Evolutionary conservation across 2,113 vertebrate species (phyloP).

Genomic region (Columba janthina): DNA sequence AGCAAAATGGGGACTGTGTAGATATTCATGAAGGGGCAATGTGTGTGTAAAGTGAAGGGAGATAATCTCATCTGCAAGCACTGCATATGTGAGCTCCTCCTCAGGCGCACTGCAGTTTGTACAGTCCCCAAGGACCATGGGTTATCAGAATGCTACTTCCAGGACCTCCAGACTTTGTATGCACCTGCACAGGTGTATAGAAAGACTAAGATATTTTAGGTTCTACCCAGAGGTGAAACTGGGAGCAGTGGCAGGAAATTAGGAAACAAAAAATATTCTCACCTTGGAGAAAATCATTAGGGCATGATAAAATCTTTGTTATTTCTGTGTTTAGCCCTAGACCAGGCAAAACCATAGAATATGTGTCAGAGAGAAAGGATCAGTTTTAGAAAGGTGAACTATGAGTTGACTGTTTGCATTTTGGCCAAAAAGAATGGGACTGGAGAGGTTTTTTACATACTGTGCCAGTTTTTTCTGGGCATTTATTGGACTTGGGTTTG

Average conservation of each 20-base stretch:
- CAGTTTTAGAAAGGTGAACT: neutral
- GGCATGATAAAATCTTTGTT: neutral
- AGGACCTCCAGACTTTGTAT: neutral
- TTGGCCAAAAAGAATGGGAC: neutral
- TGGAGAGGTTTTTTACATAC: neutral
- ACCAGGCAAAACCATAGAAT: neutral
- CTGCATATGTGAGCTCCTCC: neutral
- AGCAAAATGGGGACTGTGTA: neutral
- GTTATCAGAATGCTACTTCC: neutral
- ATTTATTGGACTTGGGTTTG: neutral
- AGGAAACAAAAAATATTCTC: neutral
- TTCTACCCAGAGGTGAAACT: neutral
- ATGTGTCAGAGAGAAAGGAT: neutral
- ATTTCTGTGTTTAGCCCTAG: neutral
- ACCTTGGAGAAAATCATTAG: neutral
- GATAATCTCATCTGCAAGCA: neutral
- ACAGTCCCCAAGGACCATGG: neutral
- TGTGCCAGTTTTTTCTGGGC: neutral
- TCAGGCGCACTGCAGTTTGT: neutral
- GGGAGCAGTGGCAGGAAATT: neutral
- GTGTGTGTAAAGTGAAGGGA: neutral
- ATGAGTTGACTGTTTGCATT: neutral
- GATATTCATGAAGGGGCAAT: neutral
- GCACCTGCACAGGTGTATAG: rapidly evolving
- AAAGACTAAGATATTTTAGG: neutral